These are phyloP conservation scores for Rhodeus uyekii DNA, from an alignment of 2,797 vertebrate genomes.

Conservation along the genomic window DNA sequence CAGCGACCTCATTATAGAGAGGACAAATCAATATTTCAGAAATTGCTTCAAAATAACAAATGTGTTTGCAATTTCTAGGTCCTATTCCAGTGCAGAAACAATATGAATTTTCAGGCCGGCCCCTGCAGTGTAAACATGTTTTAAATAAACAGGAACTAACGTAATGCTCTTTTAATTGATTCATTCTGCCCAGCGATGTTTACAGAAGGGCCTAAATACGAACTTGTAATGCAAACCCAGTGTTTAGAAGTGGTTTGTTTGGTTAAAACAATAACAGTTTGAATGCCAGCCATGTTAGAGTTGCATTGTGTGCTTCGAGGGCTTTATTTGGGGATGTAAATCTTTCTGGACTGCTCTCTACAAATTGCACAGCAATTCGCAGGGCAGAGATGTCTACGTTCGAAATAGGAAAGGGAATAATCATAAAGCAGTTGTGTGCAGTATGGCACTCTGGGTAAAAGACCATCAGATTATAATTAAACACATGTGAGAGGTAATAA, in stretches of 20 bases:
- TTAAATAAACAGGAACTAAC: constrained; percentile 87
- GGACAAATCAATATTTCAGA: constrained; percentile 77
- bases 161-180: constrained; percentile 88
- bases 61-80: constrained; percentile 76
- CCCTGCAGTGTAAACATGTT: constrained; percentile 83
- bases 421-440: constrained; percentile 70
- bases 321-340: constrained; percentile 39
- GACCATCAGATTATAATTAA: constrained; percentile 65
- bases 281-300: constrained; percentile 72
- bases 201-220: constrained; percentile 83
- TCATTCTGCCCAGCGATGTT: constrained; percentile 83
- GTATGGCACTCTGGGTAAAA: constrained; percentile 68
- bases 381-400: constrained; percentile 27
- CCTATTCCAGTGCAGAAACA: constrained; percentile 54
- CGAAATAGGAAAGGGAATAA: constrained; percentile 67
- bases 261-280: constrained; percentile 81
- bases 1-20: constrained; percentile 59
- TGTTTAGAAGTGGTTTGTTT: constrained; percentile 83
- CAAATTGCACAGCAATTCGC: constrained; percentile 52
- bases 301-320: constrained; percentile 52
- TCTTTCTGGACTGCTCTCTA: constrained; percentile 55
- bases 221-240: constrained; percentile 79
- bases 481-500: constrained; percentile 79
- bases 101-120: constrained; percentile 74
- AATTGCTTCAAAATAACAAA: constrained; percentile 71